Conservation (phyloP, 1,140 invertebrate species). For the Ectropis grisescens region DNA sequence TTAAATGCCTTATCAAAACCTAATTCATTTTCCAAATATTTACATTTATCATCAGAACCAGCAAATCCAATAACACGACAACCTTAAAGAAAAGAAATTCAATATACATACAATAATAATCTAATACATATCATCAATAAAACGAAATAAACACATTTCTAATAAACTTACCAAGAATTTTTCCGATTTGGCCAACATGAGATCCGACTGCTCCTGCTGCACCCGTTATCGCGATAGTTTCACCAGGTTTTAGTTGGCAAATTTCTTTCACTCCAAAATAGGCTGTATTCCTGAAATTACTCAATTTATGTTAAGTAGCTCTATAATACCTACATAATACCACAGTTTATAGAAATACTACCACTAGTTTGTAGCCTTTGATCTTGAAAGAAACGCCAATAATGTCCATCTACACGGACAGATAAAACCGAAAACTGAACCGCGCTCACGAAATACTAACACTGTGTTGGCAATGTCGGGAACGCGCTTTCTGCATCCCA, state of each 20-base stretch:
- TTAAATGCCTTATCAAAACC: constrained; percentile 75
- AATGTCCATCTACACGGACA: no score
- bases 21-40: constrained; percentile 73
- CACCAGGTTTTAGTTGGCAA: constrained; percentile 71
- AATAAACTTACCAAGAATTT: constrained; percentile 63
- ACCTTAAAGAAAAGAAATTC: constrained; percentile 40
- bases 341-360: no score
- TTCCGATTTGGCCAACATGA: constrained; percentile 75
- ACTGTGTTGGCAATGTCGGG: no score
- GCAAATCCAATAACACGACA: constrained; percentile 73
- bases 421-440: no score
- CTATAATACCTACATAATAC: no score
- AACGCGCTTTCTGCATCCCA: no score
- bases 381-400: no score
- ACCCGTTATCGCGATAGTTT: constrained; percentile 72
- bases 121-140: no score
- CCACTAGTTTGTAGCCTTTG: no score
- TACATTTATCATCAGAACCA: constrained; percentile 73
- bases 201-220: constrained; percentile 75
- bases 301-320: constrained; percentile 2
- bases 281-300: constrained; percentile 72
- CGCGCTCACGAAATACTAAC: no score
- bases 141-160: constrained; percentile 1
- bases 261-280: constrained; percentile 75
- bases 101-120: no score